A percentile compares a stretch with the other conserved stretches of the same genome.
Conservation (phyloP, 2,797 vertebrate genomes). For the Oreochromis mossambicus region DNA sequence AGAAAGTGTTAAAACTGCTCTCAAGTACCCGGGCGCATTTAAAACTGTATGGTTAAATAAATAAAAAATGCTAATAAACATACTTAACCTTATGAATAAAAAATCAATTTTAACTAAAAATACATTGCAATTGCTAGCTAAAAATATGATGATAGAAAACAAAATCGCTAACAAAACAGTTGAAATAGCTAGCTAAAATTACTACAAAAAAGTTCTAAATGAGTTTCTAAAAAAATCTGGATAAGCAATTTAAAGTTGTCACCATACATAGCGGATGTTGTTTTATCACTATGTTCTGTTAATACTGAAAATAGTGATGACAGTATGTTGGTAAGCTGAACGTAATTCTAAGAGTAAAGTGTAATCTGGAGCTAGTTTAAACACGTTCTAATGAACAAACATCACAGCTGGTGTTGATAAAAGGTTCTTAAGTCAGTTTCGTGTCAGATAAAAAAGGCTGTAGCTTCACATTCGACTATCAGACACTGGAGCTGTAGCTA, state of each 20-base stretch:
- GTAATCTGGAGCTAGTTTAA: neutral
- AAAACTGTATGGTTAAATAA: neutral
- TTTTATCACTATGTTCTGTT: neutral
- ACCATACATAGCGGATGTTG: neutral
- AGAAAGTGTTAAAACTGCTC: neutral
- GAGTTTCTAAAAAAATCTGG: neutral
- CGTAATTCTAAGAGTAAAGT: neutral
- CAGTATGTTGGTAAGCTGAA: neutral
- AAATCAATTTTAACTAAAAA: neutral
- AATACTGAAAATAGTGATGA: neutral
- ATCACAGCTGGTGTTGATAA: neutral
- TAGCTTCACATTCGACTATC: neutral
- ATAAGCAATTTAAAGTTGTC: neutral
- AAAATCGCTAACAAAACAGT: accelerated
- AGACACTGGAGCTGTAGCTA: neutral
- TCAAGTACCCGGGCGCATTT: neutral
- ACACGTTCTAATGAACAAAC: neutral
- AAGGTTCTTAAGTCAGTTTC: neutral
- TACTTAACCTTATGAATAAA: neutral
- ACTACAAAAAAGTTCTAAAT: neutral
- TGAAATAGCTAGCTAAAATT: neutral
- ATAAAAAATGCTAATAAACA: neutral
- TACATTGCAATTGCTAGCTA: neutral
- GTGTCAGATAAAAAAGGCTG: neutral
- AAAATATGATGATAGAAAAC: neutral